phyloP scores from a whole-genome alignment of 2,797 vertebrate genomes.

The Melanotaenia boesemani region DNA sequence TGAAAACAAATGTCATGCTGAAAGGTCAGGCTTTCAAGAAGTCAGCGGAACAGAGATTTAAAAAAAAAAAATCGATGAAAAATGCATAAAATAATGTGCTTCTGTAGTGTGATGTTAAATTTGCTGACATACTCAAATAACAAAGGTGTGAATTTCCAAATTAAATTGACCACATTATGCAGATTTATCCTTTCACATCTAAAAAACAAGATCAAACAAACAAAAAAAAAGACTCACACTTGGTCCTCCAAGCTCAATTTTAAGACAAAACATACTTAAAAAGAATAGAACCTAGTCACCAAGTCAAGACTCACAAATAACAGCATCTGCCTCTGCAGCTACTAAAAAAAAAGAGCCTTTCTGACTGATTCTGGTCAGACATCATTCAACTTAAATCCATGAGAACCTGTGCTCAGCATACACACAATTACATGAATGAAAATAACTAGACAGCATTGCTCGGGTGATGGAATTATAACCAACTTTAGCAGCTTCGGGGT shows the following conservation, averaged over 20 bases:
- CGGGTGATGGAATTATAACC: constrained; percentile 29
- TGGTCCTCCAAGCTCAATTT: constrained; percentile 58
- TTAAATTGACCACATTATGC: constrained; percentile 18
- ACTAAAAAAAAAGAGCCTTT: neutral
- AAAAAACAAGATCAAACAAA: constrained; percentile 5
- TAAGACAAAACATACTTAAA: constrained; percentile 17
- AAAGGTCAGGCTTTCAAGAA: constrained; percentile 71
- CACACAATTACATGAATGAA: constrained; percentile 4
- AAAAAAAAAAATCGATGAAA: constrained; percentile 12
- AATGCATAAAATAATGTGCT: constrained; percentile 28
- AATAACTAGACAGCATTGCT: constrained; percentile 12
- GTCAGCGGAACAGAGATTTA: constrained; percentile 29
- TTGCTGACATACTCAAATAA: constrained; percentile 17
- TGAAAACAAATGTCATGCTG: constrained; percentile 63
- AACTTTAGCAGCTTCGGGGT: constrained; percentile 47
- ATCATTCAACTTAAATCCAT: neutral
- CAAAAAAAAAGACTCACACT: constrained; percentile 17
- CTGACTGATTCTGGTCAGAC: constrained; percentile 25
- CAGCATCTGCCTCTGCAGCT: constrained; percentile 13
- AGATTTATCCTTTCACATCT: constrained; percentile 15
- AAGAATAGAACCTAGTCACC: neutral
- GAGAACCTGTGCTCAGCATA: constrained; percentile 3
- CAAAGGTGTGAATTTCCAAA: constrained; percentile 1
- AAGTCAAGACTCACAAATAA: constrained; percentile 19
- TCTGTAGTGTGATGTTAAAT: constrained; percentile 17